Evolutionary conservation across 1,140 invertebrate species (phyloP), one percentile per base, ranked within the genome.

Genomic region (Conus betulinus): DNA sequence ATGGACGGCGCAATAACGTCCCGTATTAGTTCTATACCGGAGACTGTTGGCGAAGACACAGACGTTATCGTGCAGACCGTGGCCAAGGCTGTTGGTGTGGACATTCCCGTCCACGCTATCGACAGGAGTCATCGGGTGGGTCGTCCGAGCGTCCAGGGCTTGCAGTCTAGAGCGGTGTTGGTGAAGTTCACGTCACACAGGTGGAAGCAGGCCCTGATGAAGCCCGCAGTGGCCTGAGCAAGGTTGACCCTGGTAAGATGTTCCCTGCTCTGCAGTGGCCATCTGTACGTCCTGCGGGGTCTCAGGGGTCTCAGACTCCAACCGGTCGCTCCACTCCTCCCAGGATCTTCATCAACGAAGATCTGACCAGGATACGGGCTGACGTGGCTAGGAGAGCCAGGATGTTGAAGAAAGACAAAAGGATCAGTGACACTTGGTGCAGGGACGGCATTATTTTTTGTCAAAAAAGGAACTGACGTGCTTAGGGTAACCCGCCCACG

Each of bases 301-400:
- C 39, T 15, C 7, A 76, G 23, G 74, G 23, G 67, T 23, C 6
- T 13, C 67, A 11, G 17, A 23, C 6, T 71, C 67, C 67, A 76
- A 20, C 74, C 23, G 15, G 23, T 39, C 11, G 74, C 74, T 23
- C 55, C 10, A 57, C 57, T 17, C 25, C 25, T 11, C 84, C 11
- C 25, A 85, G 52, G 25, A 85, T 85, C 84, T 85, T 55, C 84
- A 27, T 85, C 25, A 85, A 85, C 60, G 84, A 85, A 13, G 84
- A 85, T 39, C 57, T 85, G 39, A 85, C 84, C 10, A 67, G 23
- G 23, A 85, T 27, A 7, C 52, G 84, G 27, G 57, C 84, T 27
- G n/a, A 60, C 84, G 27, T 85, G 7, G 84, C 84, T 15, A 25
- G 39, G n/a, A 63, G 55, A 52, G 60, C 67, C 57, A 60, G 84